Base-by-base conservation (phyloP, 2,888 invertebrate genomes). In the Pecten maximus region DNA sequence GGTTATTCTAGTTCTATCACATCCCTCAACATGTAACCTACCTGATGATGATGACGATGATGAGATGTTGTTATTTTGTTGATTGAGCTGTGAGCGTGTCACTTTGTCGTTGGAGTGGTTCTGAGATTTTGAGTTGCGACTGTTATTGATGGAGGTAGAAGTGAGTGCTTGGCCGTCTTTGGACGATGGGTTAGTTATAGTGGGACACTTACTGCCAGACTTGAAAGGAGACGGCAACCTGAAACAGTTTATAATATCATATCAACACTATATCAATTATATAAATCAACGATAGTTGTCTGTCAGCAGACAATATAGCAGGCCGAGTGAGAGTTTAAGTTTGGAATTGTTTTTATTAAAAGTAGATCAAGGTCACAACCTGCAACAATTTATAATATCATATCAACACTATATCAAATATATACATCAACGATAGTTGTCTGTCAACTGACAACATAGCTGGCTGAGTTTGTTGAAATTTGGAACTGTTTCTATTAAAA, bases 201-300 rank as follows among this genome's bases (percentile, higher is more conserved):
- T 94, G 2, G 94, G 94, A 91, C 94, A 94, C 91, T 94, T 94
- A 89, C 93, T 95, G 74, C 94, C 93, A 90, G 93, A 94, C 87
- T 94, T 94, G 90, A 94, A 95, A 91, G 95, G 94, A 40, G 95
- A 93, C 54, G 96, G 96, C 89, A 96, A 94, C 92, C 96, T 96
- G 94, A 40, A 94, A 94, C 48, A 48, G 19, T 35, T 12, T 16
- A 48, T 28, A 74, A 6, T 74, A 44, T 44, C 44, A 44, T 44
- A 16, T 86, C 86, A 86, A 10, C 86, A 16, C 16, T 86, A 86
- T 86, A 86, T n/a, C n/a, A n/a, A n/a, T n/a, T n/a, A n/a, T n/a
- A n/a, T n/a, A n/a, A n/a, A n/a, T n/a, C n/a, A n/a, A n/a, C n/a
- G n/a, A n/a, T n/a, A n/a, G n/a, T n/a, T n/a, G n/a, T n/a, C n/a